Percentiles rank a stretch among this genome's conserved stretches.
phyloP scores from a whole-genome alignment of 2,888 invertebrate species.

The Lordiphosa fenestrarum region DNA sequence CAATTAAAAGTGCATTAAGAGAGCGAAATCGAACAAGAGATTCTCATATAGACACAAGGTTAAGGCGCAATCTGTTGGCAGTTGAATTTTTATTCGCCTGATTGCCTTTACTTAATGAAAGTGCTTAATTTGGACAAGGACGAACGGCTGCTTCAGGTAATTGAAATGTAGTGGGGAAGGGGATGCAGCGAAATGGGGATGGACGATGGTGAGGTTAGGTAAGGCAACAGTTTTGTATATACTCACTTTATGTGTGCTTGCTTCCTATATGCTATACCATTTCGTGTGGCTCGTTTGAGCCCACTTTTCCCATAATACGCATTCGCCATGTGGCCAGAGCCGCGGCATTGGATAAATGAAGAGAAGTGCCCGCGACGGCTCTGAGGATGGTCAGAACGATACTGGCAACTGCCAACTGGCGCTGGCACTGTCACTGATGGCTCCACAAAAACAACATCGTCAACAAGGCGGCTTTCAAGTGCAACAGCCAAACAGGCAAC shows the following conservation, averaged over 20 bases:
- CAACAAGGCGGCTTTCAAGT: conserved; percentile 62
- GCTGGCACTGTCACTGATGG: conserved; percentile 35
- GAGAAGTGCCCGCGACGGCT: conserved; percentile 48
- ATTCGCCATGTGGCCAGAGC: conserved; percentile 62
- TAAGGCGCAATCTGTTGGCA: conserved; percentile 47
- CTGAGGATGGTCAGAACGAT: conserved; percentile 35
- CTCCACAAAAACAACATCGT: conserved; percentile 23
- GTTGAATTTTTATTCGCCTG: conserved; percentile 51
- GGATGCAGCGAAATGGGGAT: neutral
- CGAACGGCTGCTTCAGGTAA: conserved; percentile 1
- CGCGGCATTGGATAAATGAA: conserved; percentile 71
- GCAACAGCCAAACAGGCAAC: conserved; percentile 52
- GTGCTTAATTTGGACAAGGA: conserved; percentile 51
- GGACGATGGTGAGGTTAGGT: neutral
- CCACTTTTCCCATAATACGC: conserved; percentile 46
- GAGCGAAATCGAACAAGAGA: conserved; percentile 26
- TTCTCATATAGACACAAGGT: conserved; percentile 40
- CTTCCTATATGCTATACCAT: neutral
- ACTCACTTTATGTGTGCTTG: neutral
- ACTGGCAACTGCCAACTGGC: conserved; percentile 22
- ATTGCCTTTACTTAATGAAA: conserved; percentile 71
- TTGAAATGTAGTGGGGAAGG: conserved; percentile 1
- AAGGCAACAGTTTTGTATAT: too few relatives aligned
- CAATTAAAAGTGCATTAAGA: conserved; percentile 73
- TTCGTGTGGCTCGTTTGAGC: conserved; percentile 1